Percentiles rank a stretch among this genome's conserved stretches.
phyloP scores from a whole-genome alignment of 1,140 invertebrate species.

The Stegodyphus mimosarum region DNA sequence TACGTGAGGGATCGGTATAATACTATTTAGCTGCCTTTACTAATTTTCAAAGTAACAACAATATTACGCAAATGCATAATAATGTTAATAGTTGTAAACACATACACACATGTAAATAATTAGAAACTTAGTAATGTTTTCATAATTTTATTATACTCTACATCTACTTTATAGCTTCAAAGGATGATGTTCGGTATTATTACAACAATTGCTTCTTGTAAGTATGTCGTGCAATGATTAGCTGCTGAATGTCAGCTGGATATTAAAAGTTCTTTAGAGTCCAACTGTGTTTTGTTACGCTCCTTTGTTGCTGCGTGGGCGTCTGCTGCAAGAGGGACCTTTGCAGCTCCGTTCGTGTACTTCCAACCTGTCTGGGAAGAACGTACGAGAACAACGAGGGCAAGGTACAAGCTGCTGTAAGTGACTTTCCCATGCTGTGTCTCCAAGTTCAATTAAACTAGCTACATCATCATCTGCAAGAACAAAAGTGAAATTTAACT shows the following conservation, averaged over 20 bases:
- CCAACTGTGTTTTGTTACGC: not conserved
- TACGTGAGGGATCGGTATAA: no score
- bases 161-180: no score
- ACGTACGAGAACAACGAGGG: slow-evolving; percentile 76
- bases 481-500: not conserved
- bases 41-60: no score
- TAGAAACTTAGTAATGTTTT: no score
- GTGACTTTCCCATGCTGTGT: slow-evolving; percentile 73
- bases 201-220: no score
- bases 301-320: slow-evolving; percentile 43
- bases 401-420: slow-evolving; percentile 74
- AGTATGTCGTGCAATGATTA: not conserved
- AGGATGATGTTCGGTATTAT: no score
- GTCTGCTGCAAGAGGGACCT: slow-evolving; percentile 20
- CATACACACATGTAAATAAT: no score
- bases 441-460: slow-evolving; percentile 71
- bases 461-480: slow-evolving; percentile 67
- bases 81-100: no score
- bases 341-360: slow-evolving; percentile 77
- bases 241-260: slow-evolving; percentile 39
- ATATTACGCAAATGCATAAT: no score
- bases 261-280: not conserved
- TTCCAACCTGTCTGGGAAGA: slow-evolving; percentile 76
- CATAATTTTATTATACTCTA: no score
- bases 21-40: no score